Base-by-base conservation (phyloP, 2,888 invertebrate genomes). In the Caenorhabditis wallacei region DNA sequence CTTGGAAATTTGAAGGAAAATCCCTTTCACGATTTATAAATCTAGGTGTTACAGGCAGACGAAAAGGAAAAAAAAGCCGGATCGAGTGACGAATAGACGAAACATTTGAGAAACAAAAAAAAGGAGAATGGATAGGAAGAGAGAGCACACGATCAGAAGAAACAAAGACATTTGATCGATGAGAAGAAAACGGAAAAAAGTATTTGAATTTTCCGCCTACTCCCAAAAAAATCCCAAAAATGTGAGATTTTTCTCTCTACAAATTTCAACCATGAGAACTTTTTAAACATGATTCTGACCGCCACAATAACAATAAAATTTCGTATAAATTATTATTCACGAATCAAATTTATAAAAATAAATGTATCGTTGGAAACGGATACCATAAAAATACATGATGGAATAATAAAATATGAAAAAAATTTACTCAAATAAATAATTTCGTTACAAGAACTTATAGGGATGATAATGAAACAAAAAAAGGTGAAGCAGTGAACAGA, bases 351-450 rank as follows among this genome's bases (percentile, higher is more conserved):
- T 40, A 59, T 54, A 76, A 59, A 69, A 69, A 78, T 63, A 30
- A 2, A 69, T 63, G 69, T 69, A 63, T 63, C 78, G 78, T 48
- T 35, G 8, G 7, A 37, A 69, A 78, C 78, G 78, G 78, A 46
- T 63, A 78, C 69, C 54, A 69, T 69, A 20, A n/a, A 20, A 46
- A 35, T 37, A 13, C 30, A 48, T 46, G 11, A 53, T 7, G 26
- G n/a, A n/a, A n/a, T n/a, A n/a, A n/a, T n/a, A 20, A 30, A 20
- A 30, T 10, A 20, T 8, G 40, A 56, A 57, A 54, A 66, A 43
- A 22, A 13, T 59, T 40, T 51, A 24, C 20, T 37, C 40, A 53
- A 63, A 63, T 53, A 53, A 59, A 37, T 20, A 63, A 30, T 22
- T 16, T 22, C 37, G 46, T 26, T 30, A 71, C 59, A 53, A 61